Conservation (phyloP, 2,888 invertebrate genomes). For the Thyatira batis region DNA sequence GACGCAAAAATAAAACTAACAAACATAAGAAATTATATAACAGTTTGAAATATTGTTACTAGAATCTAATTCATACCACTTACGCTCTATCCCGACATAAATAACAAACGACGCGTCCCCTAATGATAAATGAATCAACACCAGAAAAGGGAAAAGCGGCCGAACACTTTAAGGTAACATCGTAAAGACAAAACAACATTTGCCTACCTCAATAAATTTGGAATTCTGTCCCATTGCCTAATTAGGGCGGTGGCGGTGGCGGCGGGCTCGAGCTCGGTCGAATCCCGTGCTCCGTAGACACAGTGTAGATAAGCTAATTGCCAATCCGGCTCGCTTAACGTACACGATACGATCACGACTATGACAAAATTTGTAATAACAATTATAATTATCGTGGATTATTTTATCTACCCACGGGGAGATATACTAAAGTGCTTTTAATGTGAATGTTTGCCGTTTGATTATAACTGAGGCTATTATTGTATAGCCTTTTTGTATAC, state of each 20-base stretch:
- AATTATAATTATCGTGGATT: constrained; percentile 1
- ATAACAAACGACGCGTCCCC: constrained; percentile 1
- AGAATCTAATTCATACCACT: not conserved
- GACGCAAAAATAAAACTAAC: too few relatives aligned
- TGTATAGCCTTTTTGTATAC: not conserved
- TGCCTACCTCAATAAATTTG: constrained; percentile 43
- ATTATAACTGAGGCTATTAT: not conserved
- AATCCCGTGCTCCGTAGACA: constrained; percentile 31
- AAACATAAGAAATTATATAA: not conserved
- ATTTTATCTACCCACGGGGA: not conserved
- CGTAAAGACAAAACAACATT: constrained; percentile 22
- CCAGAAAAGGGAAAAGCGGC: not conserved
- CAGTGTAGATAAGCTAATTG: constrained; percentile 47
- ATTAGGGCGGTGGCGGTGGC: constrained; percentile 33
- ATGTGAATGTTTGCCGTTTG: not conserved
- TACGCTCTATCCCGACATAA: not conserved
- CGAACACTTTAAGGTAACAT: constrained; percentile 20
- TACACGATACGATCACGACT: constrained; percentile 23
- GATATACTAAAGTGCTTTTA: not conserved
- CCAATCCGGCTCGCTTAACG: constrained; percentile 31
- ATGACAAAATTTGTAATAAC: not conserved
- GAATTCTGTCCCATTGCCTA: constrained; percentile 38
- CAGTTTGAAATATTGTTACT: too few relatives aligned
- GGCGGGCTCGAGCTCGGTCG: constrained; percentile 32
- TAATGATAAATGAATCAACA: constrained; percentile 4